Evolutionary conservation across 2,797 vertebrate genomes (phyloP).

Genomic region (Channa striata): DNA sequence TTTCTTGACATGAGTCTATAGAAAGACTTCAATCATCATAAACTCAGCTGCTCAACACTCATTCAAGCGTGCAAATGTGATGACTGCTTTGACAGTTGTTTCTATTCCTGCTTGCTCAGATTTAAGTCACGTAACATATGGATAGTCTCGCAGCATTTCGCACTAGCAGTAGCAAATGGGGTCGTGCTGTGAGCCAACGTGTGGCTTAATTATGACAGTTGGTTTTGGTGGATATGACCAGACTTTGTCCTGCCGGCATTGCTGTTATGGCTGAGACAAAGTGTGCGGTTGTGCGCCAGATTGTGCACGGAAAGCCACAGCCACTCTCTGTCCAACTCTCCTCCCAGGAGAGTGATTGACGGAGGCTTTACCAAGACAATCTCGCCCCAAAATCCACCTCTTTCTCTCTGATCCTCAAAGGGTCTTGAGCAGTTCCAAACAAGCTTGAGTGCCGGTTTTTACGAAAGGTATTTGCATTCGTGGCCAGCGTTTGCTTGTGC

Average conservation of each 20-base stretch:
- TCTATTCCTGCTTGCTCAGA: slow-evolving; percentile 9
- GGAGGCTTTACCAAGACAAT: slow-evolving; percentile 67
- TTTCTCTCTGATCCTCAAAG: slow-evolving; percentile 57
- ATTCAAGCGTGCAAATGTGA: slow-evolving; percentile 7
- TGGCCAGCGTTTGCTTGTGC: slow-evolving; percentile 43
- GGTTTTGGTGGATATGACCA: slow-evolving; percentile 47
- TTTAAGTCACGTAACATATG: slow-evolving; percentile 2
- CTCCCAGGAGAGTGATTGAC: slow-evolving; percentile 67
- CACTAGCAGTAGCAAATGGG: slow-evolving; percentile 23
- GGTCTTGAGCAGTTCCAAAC: slow-evolving; percentile 64
- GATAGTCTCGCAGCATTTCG: not conserved
- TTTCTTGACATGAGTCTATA: not conserved
- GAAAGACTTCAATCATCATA: slow-evolving; percentile 14
- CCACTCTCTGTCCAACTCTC: slow-evolving; percentile 48
- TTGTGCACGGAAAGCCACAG: slow-evolving; percentile 52
- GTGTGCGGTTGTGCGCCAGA: slow-evolving; percentile 42
- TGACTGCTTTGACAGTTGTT: not conserved
- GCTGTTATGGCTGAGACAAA: slow-evolving; percentile 55
- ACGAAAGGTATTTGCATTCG: slow-evolving; percentile 65
- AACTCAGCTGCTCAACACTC: slow-evolving; percentile 13
- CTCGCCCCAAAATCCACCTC: slow-evolving; percentile 60
- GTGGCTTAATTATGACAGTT: slow-evolving; percentile 61
- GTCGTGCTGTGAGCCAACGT: slow-evolving; percentile 41
- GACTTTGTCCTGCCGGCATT: slow-evolving; percentile 47
- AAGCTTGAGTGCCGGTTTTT: slow-evolving; percentile 55